These are phyloP conservation scores for Erebia palarica DNA, from an alignment of 2,888 invertebrate genomes.

Conservation along the genomic window DNA sequence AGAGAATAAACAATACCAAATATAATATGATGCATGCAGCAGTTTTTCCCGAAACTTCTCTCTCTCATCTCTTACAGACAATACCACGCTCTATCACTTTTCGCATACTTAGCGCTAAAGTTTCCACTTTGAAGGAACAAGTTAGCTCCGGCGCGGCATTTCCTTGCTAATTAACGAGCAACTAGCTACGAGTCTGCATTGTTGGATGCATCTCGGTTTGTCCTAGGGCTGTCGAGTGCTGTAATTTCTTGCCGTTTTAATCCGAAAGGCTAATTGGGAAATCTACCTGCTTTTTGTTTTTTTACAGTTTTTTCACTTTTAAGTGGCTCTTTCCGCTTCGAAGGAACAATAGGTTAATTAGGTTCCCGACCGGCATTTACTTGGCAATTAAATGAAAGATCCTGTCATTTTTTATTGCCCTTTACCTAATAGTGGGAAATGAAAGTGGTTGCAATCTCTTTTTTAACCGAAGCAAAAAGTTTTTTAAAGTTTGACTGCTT, in stretches of 20 bases:
- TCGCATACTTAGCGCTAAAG: constrained; percentile 58
- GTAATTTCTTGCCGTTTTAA: constrained; percentile 12
- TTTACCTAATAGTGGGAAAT: neutral
- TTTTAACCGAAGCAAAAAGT: neutral
- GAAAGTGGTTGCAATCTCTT: neutral
- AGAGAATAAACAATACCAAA: neutral
- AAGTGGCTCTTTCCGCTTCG: neutral
- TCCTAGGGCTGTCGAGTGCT: constrained; percentile 30
- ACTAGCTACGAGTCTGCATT: constrained; percentile 54
- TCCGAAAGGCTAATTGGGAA: constrained; percentile 9
- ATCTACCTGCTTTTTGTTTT: neutral
- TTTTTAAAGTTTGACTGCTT: too few species aligned
- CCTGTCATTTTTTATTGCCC: neutral
- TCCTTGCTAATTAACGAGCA: constrained; percentile 64
- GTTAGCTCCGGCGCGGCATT: constrained; percentile 56
- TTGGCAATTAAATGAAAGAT: constrained; percentile 1
- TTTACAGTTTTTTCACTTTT: neutral
- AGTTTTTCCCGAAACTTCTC: constrained; percentile 22
- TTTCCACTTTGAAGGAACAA: constrained; percentile 48
- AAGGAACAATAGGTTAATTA: neutral
- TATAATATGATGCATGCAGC: neutral
- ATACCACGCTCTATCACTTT: constrained; percentile 51
- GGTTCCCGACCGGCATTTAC: neutral
- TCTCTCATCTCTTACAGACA: constrained; percentile 31
- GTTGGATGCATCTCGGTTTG: constrained; percentile 50